Percentiles rank a stretch among this genome's conserved stretches.
These are phyloP conservation scores for Danaus chrysippus DNA, from an alignment of 2,888 invertebrate genomes.

Conservation along the genomic window DNA sequence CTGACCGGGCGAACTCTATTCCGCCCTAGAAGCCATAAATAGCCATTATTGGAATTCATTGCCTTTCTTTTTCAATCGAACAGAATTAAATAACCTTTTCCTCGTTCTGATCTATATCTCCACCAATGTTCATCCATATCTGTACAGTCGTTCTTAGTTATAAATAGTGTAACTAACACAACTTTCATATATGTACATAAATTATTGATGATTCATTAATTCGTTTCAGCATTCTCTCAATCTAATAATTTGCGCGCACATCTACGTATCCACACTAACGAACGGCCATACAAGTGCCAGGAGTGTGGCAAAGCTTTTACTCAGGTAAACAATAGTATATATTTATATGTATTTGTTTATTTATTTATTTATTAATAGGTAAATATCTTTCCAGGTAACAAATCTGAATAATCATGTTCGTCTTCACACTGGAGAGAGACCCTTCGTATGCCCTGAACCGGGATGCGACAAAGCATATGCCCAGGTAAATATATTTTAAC, in stretches of 20 bases:
- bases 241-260: constrained; percentile 75
- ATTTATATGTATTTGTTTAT: not conserved
- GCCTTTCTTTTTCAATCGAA: too few relatives aligned
- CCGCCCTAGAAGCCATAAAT: too few relatives aligned
- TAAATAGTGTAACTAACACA: too few relatives aligned
- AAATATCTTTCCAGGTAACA: constrained; percentile 55
- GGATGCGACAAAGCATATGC: constrained; percentile 75
- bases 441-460: constrained; percentile 70
- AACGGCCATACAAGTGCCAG: constrained; percentile 71
- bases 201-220: constrained; percentile 13
- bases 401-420: constrained; percentile 75
- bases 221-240: constrained; percentile 68
- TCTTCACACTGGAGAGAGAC: constrained; percentile 74
- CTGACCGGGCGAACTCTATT: too few relatives aligned
- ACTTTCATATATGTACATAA: too few relatives aligned
- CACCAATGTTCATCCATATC: too few relatives aligned
- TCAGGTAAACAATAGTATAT: constrained; percentile 52
- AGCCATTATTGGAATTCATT: too few relatives aligned
- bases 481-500: constrained; percentile 45
- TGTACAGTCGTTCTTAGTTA: too few relatives aligned
- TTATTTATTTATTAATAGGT: constrained; percentile 1
- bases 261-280: constrained; percentile 74
- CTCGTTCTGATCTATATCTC: too few relatives aligned
- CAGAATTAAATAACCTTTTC: too few relatives aligned
- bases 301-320: constrained; percentile 76